Conservation (phyloP, 1,140 invertebrate genomes). For the Paraescarpia echinospica region DNA sequence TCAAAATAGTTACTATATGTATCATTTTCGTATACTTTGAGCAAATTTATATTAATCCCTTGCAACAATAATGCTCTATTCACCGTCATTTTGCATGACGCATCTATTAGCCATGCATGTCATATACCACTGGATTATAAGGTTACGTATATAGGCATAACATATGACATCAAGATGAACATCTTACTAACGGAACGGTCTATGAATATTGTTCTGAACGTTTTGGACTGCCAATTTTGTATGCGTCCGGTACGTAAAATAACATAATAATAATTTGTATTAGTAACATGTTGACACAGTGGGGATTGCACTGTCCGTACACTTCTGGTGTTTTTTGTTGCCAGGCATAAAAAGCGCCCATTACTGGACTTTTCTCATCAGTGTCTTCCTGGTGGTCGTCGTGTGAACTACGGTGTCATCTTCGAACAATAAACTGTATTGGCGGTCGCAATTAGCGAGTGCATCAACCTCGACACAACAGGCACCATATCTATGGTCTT, state of each 20-base stretch:
- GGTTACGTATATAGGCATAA: too few species aligned
- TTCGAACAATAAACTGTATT: not conserved
- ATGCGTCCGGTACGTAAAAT: too few species aligned
- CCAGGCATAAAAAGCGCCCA: not conserved
- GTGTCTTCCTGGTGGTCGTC: not conserved
- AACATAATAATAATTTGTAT: not conserved
- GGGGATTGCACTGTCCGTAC: not conserved
- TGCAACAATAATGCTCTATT: too few species aligned
- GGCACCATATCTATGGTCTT: too few species aligned
- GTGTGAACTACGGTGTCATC: not conserved
- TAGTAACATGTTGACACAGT: not conserved
- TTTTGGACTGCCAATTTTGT: too few species aligned
- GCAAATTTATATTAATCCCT: too few species aligned
- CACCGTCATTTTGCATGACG: too few species aligned
- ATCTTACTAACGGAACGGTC: not conserved
- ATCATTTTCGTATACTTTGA: too few species aligned
- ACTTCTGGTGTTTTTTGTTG: not conserved
- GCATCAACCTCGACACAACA: not conserved
- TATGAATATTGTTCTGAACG: not conserved
- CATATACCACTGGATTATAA: too few species aligned
- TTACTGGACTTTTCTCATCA: not conserved
- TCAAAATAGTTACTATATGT: too few species aligned
- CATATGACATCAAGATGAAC: too few species aligned
- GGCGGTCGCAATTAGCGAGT: not conserved
- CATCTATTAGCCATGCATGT: too few species aligned